Evolutionary conservation across 2,113 vertebrate species (phyloP).

Genomic region (Enhydra lutris): DNA sequence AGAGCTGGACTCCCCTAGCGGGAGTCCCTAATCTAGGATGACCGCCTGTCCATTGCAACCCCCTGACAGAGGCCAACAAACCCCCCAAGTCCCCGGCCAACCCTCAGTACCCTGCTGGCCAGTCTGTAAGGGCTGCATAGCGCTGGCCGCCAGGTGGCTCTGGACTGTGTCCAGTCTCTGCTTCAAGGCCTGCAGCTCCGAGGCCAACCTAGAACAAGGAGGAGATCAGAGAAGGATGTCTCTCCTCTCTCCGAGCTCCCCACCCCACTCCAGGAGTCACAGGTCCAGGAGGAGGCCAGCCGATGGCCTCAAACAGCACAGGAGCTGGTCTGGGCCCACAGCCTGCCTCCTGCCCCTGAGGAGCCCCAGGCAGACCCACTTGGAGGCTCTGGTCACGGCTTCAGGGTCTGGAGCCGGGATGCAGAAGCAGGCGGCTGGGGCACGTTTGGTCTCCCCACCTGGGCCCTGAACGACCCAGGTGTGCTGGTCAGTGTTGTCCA

Average conservation of each 20-base stretch:
- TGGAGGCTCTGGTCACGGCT: constrained; percentile 85
- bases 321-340: neutral
- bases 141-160: constrained; percentile 79
- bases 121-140: constrained; percentile 57
- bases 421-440: constrained; percentile 91
- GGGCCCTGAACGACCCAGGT: constrained; percentile 89
- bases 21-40: neutral
- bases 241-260: too few relatives aligned
- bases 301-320: neutral
- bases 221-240: neutral
- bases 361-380: constrained; percentile 76
- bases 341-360: neutral
- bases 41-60: neutral
- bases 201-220: constrained; percentile 85
- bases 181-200: constrained; percentile 87
- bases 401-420: constrained; percentile 92
- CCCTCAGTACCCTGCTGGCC: constrained; percentile 81
- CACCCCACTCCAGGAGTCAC: neutral
- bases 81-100: rapidly evolving
- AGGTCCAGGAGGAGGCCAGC: neutral
- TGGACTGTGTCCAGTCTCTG: constrained; percentile 84
- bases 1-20: neutral
- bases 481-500: constrained; percentile 86
- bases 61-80: neutral
- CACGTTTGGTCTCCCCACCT: constrained; percentile 81